phyloP scores from a whole-genome alignment of 2,797 vertebrate genomes.

The Gobionotothen gibberifrons region DNA sequence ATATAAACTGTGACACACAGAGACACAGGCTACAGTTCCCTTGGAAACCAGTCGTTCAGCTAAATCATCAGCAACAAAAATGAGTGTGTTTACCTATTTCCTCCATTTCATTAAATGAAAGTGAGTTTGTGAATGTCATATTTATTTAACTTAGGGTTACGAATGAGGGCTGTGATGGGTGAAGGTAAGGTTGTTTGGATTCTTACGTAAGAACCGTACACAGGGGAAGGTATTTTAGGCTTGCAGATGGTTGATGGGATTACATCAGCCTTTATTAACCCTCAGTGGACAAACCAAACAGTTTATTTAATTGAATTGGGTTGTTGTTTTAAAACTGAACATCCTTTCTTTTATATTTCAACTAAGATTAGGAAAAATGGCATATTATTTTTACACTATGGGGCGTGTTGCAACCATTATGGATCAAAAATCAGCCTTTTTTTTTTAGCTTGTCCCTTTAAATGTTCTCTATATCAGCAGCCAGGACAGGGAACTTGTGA shows the following conservation, averaged over 20 bases:
- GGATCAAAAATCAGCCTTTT: background rate
- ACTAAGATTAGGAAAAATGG: background rate
- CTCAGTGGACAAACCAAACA: background rate
- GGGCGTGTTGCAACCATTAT: background rate
- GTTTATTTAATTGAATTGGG: background rate
- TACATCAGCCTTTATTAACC: conserved; percentile 10
- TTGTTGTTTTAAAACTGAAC: background rate
- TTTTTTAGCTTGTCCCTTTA: conserved; percentile 59
- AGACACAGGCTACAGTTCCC: conserved; percentile 70
- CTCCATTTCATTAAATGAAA: conserved; percentile 41
- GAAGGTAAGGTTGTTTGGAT: background rate
- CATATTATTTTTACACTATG: background rate
- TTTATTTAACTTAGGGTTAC: background rate
- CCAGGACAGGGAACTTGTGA: conserved; percentile 67
- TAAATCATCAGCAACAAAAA: conserved; percentile 69
- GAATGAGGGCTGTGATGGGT: background rate
- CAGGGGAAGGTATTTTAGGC: conserved; percentile 17
- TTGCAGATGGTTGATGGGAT: conserved; percentile 9
- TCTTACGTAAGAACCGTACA: background rate
- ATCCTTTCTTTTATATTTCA: background rate
- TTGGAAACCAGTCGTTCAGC: conserved; percentile 77
- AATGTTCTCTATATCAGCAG: conserved; percentile 30
- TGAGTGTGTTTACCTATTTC: conserved; percentile 46
- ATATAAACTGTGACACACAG: conserved; percentile 43
- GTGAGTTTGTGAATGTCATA: conserved; percentile 13